Conservation (phyloP, 2,888 invertebrate species). For the Brenthis ino region DNA sequence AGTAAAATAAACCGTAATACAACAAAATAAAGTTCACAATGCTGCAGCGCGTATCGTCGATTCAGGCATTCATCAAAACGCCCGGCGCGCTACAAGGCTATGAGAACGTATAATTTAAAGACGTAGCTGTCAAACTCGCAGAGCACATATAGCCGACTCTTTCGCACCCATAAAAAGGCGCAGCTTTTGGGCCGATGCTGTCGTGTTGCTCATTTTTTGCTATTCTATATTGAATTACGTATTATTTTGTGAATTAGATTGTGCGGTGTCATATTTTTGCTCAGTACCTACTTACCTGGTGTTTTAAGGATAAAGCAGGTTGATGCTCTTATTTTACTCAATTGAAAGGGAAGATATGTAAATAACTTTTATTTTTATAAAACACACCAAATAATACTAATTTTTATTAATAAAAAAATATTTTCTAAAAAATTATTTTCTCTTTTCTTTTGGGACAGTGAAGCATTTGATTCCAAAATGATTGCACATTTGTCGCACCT, state of each 20-base stretch:
- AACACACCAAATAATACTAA: constrained; percentile 11
- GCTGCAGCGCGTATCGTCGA: constrained; percentile 29
- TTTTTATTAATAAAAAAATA: not conserved
- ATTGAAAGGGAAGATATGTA: constrained; percentile 2
- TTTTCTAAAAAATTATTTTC: constrained; percentile 45
- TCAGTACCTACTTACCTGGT: constrained; percentile 61
- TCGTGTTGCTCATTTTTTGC: constrained; percentile 76
- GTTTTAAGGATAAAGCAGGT: constrained; percentile 65
- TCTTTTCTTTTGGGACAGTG: constrained; percentile 61
- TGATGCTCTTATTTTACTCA: constrained; percentile 41
- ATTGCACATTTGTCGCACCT: constrained; percentile 96
- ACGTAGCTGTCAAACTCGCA: constrained; percentile 62
- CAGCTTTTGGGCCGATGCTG: constrained; percentile 65
- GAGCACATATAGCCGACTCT: constrained; percentile 57
- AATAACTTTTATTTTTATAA: constrained; percentile 16
- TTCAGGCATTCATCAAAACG: constrained; percentile 50
- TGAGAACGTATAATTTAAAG: constrained; percentile 83
- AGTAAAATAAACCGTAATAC: constrained; percentile 25
- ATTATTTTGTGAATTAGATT: constrained; percentile 82
- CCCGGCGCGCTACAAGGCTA: constrained; percentile 71
- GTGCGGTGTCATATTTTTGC: constrained; percentile 75
- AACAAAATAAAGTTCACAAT: constrained; percentile 44
- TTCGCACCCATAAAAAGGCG: constrained; percentile 53
- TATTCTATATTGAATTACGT: constrained; percentile 77
- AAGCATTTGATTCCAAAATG: constrained; percentile 95